Base-by-base conservation (phyloP, 2,113 vertebrate species). In the Pristiophorus japonicus region DNA sequence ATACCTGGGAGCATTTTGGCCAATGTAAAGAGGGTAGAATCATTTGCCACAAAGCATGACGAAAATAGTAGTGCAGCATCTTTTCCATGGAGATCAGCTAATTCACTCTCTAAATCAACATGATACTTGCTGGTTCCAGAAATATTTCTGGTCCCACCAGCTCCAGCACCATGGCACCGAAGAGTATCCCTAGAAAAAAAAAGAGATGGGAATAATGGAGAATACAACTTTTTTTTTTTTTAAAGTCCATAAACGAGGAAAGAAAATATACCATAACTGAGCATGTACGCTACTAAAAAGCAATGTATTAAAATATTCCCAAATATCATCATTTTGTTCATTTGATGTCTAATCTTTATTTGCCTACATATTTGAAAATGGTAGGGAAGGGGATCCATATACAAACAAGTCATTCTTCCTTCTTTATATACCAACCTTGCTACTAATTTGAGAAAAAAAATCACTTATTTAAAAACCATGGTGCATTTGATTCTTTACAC, bases 111-210 rank as follows among this genome's bases (percentile, higher is more conserved):
- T 96, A 99, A 97, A 24, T 99, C 98, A 16, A 99, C 99, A 0
- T 99, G 99, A 96, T 99, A 99, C 96, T 99, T 99, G 96, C 99
- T 99, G 3, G 99, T 99, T 95, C 99, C 99, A 0, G 99, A 99
- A 96, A 99, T 99, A 96, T 99, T 99, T 95, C 99, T 98, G 10
- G 99, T 99, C 7, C 99, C 99, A 94, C 99, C 99, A 0, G 99
- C 99, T 45, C 99, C 99, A 0, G 99, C 98, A 38, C 99, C 99
- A 30, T 99, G 99, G 91, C 98, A 98, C 96, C 97, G 98, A 96
- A 99, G 96, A 42, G 98, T 99, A 27, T 99, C 98, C 97, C 99
- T 99, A 88, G 10, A 18, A 88, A 95, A 18, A 70, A 59, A 96
- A 2, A 38, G 42, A 45, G n/a, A 24, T 22, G 81, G 42, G 8